Evolutionary conservation across 1,140 invertebrate genomes (phyloP).

Genomic region (Solenopsis fugax): DNA sequence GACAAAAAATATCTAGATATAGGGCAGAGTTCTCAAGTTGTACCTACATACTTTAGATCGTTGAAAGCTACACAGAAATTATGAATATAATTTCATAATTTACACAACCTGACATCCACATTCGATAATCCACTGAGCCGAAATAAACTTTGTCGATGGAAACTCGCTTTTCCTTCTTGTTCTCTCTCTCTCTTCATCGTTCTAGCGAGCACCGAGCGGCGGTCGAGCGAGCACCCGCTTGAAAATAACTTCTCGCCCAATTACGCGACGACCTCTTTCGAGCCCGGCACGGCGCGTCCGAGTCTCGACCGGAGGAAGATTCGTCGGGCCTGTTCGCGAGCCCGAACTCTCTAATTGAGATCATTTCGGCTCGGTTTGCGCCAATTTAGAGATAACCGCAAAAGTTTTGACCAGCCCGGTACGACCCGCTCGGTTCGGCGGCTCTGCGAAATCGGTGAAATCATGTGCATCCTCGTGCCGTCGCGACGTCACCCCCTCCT

Average conservation of each 20-base stretch:
- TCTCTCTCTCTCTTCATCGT: neutral
- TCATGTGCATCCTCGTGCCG: neutral
- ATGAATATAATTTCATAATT: neutral
- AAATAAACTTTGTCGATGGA: constrained; percentile 41
- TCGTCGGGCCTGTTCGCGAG: constrained; percentile 44
- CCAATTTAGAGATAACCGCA: constrained; percentile 76
- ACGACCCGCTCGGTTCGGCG: neutral
- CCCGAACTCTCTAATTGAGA: constrained; percentile 79
- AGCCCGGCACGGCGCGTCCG: constrained; percentile 23
- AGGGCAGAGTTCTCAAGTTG: neutral
- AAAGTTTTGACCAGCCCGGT: constrained; percentile 76
- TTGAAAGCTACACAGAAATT: neutral
- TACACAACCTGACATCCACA: neutral
- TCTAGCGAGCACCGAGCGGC: constrained; percentile 5
- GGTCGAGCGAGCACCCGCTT: constrained; percentile 47
- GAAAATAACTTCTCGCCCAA: constrained; percentile 59
- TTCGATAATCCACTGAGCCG: neutral
- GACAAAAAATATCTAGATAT: neutral
- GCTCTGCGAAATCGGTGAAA: neutral
- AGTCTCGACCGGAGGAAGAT: constrained; percentile 56
- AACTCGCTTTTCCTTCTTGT: neutral
- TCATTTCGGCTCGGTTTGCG: constrained; percentile 79
- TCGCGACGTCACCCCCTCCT: neutral
- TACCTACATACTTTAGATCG: neutral
- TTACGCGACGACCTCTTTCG: constrained; percentile 60